Base-by-base conservation (phyloP, 30 jellyfish, hydroid and myxozoan genomes). In the Aurelia sp. region DNA sequence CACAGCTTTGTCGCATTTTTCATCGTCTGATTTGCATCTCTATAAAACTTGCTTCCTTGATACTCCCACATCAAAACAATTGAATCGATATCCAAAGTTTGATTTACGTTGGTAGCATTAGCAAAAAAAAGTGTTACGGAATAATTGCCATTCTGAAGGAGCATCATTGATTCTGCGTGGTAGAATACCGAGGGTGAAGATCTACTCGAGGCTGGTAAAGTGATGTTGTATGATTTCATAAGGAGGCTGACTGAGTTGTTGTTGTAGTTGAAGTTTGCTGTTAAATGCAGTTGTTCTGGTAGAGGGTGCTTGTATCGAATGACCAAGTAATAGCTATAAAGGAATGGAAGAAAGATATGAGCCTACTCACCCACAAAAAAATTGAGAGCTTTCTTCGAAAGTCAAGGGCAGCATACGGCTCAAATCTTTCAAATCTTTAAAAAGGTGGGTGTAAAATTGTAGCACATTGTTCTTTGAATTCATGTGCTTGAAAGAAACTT, bases 71-170 rank as follows among this genome's bases (percentile, higher is more conserved):
- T 60, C 62, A 85, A 23, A 22, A 85, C 78, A 6, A 84, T 53
- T 6, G 96, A 91, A 59, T 91, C 98, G n/a, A 91, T 27, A 57
- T 76, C 91, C 51, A 90, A 12, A 6, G 89, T 19, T 23, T 62
- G 76, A 48, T 79, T 79, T 59, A 78, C 70, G 66, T 27, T 33
- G 19, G 86, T 51, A 16, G 84, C 8, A 35, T 68, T 52, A 11
- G 66, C 83, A 59, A 82, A 50, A 11, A 80, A 68, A 0, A 84
- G 65, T n/a, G 84, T 70, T 8, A 90, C 61, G 1, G 89, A 69
- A 74, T 90, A 90, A 31, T 83, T 82, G 57, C 84, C 86, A 62
- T 82, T 60, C 16, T 81, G 59, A 15, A 57, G 44, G 47, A 69
- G 77, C 17, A 21, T 53, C 13, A n/a, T n/a, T 3, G 85, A 63